Base-by-base conservation (phyloP, 2,797 vertebrate genomes). In the Cynodonichthys magdalenae region DNA sequence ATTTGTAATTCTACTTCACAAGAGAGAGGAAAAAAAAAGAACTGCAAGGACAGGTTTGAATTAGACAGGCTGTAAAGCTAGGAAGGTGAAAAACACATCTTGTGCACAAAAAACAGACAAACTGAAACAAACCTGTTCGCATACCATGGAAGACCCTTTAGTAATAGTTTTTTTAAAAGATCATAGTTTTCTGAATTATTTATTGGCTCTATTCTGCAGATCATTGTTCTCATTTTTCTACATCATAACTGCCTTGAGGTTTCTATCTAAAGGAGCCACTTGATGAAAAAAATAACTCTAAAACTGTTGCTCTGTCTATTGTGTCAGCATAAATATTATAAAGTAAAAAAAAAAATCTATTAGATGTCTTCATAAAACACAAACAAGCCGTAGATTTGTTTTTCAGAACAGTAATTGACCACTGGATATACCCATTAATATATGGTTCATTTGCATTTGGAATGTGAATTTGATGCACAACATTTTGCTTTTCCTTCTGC, bases 1-100 rank as follows among this genome's bases (percentile, higher is more conserved):
- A 31, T 11, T 7, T 17, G 53, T 53, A 29, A 51, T 61, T 31
- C 39, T 48, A 48, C 5, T 36, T 48, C 47, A 49, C 46, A 49
- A 6, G 20, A 14, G 34, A 48, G 47, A 36, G 19, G 36, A 29
- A 49, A 9, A 29, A n/a, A 39, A 20, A 46, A 46, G n/a, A 14
- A 17, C 10, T 42, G 24, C 48, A 42, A 24, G 46, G 28, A 31
- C 12, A 39, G 3, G 36, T 39, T 15, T 3, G 12, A 18, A 19
- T 20, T 1, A 20, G 18, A 20, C 47, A 36, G 15, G 45, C 28
- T 47, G 8, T 5, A 45, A 45, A n/a, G 9, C 10, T 15, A 39
- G 24, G 10, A 14, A 20, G 14, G 11, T 36, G 19, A 12, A 19
- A 15, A 36, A 15, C 10, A 19, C 19, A 3, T 48, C 12, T 48